Conservation (phyloP, 2,113 vertebrate genomes). For the Echinops telfairi region DNA sequence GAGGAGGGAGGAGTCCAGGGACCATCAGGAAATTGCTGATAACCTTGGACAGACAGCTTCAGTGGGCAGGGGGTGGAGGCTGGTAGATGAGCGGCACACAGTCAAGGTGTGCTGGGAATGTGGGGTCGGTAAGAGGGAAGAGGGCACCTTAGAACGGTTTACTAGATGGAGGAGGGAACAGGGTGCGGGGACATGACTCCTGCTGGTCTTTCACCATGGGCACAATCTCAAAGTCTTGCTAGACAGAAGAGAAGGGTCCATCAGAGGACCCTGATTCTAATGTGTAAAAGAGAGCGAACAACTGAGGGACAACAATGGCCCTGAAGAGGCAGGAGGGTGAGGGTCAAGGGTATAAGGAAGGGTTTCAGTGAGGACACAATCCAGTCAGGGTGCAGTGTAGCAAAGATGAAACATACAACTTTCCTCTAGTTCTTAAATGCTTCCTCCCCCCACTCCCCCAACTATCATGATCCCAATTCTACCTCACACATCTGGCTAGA, state of each 20-base stretch:
- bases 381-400: no score
- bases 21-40: neutral
- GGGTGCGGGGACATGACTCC: slow-evolving; percentile 5
- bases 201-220: slow-evolving; percentile 22
- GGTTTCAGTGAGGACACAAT: no score
- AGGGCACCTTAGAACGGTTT: neutral
- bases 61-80: neutral
- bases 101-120: neutral
- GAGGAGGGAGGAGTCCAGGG: neutral
- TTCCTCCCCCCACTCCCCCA: no score
- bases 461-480: no score
- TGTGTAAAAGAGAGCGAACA: neutral
- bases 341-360: neutral
- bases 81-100: neutral
- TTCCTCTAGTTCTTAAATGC: no score
- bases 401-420: no score
- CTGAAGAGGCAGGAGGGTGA: neutral
- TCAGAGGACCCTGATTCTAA: neutral
- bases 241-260: neutral
- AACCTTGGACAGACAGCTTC: slow-evolving; percentile 39
- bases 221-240: slow-evolving; percentile 5
- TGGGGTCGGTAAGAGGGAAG: slow-evolving; percentile 15
- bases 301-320: neutral
- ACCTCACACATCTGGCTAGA: no score
- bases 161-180: neutral